A percentile compares a stretch with the other conserved stretches of the same genome.
Conservation (phyloP, 37 sponge, comb jelly and placozoan genomes). For the Mnemiopsis leidyi region DNA sequence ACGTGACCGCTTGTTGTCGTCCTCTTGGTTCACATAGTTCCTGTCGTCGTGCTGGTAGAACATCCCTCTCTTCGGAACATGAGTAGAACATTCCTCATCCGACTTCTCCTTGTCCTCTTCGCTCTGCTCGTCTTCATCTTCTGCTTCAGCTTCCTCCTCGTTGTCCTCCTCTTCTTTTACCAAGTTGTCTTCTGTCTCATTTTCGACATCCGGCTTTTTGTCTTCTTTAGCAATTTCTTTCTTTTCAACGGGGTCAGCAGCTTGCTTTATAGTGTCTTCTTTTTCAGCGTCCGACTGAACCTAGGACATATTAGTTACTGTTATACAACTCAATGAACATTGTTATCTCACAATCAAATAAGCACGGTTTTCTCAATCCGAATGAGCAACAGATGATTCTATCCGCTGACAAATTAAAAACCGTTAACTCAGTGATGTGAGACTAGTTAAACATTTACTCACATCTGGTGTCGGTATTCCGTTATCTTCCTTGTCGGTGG, state of each 20-base stretch:
- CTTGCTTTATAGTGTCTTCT: not conserved
- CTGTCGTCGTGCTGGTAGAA: constrained; percentile 64
- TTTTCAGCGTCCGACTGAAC: not conserved
- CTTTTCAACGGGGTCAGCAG: not conserved
- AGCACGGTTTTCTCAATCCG: too few species aligned
- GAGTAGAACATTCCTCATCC: not conserved
- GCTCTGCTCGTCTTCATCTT: not conserved
- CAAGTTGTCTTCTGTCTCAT: not conserved
- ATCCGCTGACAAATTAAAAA: too few species aligned
- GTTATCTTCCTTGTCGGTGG: constrained; percentile 45
- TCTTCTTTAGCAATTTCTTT: not conserved
- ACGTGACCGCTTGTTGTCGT: not conserved
- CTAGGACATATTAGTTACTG: too few species aligned
- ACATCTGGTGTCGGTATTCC: not conserved
- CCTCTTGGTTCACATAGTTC: not conserved
- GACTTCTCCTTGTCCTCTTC: constrained; percentile 38
- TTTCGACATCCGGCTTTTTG: not conserved
- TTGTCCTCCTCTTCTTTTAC: not conserved
- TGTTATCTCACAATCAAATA: too few species aligned
- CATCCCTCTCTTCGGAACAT: constrained; percentile 16
- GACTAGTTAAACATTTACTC: too few species aligned
- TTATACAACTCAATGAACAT: too few species aligned
- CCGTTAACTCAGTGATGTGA: too few species aligned
- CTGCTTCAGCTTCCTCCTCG: constrained; percentile 7
- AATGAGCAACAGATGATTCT: too few species aligned